phyloP scores from a whole-genome alignment of 2,113 vertebrate genomes.

The Tragulus kanchil region DNA sequence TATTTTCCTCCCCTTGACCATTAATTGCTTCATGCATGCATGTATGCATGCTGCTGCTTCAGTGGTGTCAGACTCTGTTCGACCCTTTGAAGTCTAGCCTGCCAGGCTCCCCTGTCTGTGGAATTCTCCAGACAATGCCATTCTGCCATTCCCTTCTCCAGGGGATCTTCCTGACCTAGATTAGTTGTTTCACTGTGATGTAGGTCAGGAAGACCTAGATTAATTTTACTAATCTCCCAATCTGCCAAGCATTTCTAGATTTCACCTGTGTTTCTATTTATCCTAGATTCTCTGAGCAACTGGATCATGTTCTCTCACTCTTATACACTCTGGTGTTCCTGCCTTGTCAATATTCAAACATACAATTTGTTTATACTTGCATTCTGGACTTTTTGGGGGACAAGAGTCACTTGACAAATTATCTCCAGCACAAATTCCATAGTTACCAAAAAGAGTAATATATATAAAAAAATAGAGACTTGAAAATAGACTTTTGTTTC shows the following conservation, averaged over 20 bases:
- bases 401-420: not conserved
- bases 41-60: not conserved
- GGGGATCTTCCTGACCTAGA: not conserved
- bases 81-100: not conserved
- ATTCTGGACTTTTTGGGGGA: not conserved
- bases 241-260: not conserved
- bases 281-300: not conserved
- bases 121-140: not conserved
- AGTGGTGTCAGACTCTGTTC: not conserved
- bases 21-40: not conserved
- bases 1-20: not conserved
- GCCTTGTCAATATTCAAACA: not conserved
- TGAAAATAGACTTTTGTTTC: not conserved
- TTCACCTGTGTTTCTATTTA: not conserved
- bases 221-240: not conserved
- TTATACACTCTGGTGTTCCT: not conserved
- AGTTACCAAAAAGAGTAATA: not conserved
- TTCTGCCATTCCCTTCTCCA: not conserved
- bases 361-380: not conserved
- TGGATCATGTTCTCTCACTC: not conserved
- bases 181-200: not conserved
- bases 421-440: not conserved
- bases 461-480: not conserved
- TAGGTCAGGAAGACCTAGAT: not conserved
- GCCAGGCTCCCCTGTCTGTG: not conserved